Evolutionary conservation across 2,113 vertebrate genomes (phyloP).

Genomic region (Geothlypis trichas): DNA sequence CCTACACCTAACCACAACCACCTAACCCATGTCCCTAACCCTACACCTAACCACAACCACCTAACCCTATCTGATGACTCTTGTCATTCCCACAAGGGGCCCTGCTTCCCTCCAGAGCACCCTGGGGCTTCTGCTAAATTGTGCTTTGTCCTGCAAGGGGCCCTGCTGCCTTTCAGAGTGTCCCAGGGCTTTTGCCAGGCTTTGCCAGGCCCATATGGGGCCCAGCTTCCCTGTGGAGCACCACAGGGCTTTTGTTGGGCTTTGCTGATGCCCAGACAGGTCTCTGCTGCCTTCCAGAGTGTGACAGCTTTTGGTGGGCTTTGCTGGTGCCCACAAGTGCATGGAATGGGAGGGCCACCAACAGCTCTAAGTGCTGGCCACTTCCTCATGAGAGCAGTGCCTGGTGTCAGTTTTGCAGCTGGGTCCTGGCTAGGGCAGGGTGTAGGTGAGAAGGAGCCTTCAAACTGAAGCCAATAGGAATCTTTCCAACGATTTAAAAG

Average conservation of each 20-base stretch:
- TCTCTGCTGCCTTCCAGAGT: not conserved
- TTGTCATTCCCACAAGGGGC: not conserved
- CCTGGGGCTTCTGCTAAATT: not conserved
- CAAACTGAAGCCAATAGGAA: not conserved
- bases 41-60: not conserved
- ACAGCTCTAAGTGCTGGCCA: not conserved
- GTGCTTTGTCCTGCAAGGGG: not conserved
- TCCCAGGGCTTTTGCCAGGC: not conserved
- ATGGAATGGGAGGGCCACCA: not conserved
- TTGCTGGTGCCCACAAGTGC: not conserved
- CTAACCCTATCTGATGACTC: not conserved
- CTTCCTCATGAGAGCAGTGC: not conserved
- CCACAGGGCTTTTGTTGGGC: not conserved
- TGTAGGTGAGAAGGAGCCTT: not conserved
- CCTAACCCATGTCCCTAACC: not conserved
- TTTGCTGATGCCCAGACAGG: not conserved
- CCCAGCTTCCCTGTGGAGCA: not conserved
- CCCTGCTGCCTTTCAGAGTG: not conserved
- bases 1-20: no score
- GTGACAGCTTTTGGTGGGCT: not conserved
- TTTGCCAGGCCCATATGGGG: not conserved
- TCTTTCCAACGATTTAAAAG: not conserved
- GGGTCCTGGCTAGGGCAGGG: not conserved
- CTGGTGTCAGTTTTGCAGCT: not conserved
- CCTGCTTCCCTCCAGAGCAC: not conserved